A percentile compares a stretch with the other conserved stretches of the same genome.
Conservation (phyloP, 2,797 vertebrate species). For the Rhinatrema bivittatum region DNA sequence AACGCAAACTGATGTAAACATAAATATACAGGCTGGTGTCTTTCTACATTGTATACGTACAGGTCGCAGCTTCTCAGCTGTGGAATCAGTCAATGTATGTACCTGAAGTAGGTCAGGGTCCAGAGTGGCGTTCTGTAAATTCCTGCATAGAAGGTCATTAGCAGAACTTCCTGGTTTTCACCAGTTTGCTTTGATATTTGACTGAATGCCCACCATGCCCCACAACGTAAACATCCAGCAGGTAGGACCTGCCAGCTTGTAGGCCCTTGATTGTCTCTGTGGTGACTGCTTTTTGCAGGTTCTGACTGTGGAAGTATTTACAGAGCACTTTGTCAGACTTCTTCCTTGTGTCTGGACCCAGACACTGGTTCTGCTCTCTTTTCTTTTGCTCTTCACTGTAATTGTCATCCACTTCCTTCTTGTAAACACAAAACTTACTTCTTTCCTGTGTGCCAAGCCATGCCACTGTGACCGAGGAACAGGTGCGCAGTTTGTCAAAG, state of each 20-base stretch:
- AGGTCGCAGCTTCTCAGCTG: slow-evolving; percentile 69
- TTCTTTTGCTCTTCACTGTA: slow-evolving; percentile 82
- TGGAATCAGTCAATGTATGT: slow-evolving; percentile 76
- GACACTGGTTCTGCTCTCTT: slow-evolving; percentile 88
- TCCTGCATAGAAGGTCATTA: slow-evolving; percentile 66
- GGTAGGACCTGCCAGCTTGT: slow-evolving; percentile 85
- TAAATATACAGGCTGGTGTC: slow-evolving; percentile 78
- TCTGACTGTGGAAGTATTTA: slow-evolving; percentile 96
- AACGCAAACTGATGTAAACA: slow-evolving; percentile 63
- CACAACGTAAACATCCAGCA: slow-evolving; percentile 94
- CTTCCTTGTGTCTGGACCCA: slow-evolving; percentile 84
- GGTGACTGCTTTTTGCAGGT: slow-evolving; percentile 91
- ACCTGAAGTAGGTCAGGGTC: slow-evolving; percentile 67
- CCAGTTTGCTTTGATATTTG: slow-evolving; percentile 96
- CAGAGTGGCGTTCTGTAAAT: slow-evolving; percentile 67
- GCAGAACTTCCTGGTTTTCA: slow-evolving; percentile 96
- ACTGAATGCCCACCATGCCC: slow-evolving; percentile 90
- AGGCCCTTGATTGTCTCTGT: slow-evolving; percentile 89
- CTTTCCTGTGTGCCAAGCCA: slow-evolving; percentile 96
- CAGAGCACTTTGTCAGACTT: slow-evolving; percentile 94
- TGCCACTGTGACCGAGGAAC: slow-evolving; percentile 84
- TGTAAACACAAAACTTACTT: slow-evolving; percentile 96
- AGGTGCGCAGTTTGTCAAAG: slow-evolving; percentile 94
- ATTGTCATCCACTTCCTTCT: slow-evolving; percentile 76
- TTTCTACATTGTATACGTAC: slow-evolving; percentile 73